phyloP scores from a whole-genome alignment of 2,113 vertebrate genomes.

The Eupsittula cactorum region DNA sequence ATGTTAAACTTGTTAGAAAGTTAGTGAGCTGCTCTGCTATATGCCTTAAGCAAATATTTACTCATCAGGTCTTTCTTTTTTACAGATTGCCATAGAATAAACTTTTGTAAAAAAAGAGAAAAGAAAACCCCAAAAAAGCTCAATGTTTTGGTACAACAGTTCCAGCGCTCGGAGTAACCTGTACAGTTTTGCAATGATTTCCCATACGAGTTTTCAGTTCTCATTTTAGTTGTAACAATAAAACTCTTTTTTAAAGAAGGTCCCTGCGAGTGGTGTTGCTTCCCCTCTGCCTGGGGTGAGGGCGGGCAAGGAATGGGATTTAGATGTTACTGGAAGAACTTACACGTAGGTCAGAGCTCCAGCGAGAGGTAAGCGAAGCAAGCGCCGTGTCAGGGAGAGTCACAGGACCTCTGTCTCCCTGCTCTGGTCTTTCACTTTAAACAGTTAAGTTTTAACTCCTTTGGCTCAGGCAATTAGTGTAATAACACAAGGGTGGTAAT shows the following conservation, averaged over 20 bases:
- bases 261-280: neutral
- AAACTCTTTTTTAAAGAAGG: conserved; percentile 77
- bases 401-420: too few relatives aligned
- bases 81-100: conserved; percentile 77
- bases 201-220: conserved; percentile 75
- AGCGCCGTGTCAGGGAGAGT: neutral
- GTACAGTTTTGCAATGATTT: conserved; percentile 75
- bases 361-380: neutral
- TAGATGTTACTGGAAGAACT: too few relatives aligned
- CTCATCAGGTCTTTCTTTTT: conserved; percentile 78
- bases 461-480: too few relatives aligned
- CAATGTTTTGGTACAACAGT: conserved; percentile 75
- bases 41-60: conserved; percentile 83
- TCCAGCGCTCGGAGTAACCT: conserved; percentile 69
- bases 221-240: conserved; percentile 82
- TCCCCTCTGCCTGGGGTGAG: neutral
- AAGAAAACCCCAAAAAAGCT: conserved; percentile 38
- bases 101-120: conserved; percentile 64
- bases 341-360: neutral
- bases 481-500: neutral
- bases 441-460: neutral
- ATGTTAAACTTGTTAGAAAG: conserved; percentile 70
- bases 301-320: neutral
- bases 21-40: conserved; percentile 79
- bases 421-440: accelerated